Conservation (phyloP, 2,797 vertebrate species). For the Periophthalmus magnuspinnatus region DNA sequence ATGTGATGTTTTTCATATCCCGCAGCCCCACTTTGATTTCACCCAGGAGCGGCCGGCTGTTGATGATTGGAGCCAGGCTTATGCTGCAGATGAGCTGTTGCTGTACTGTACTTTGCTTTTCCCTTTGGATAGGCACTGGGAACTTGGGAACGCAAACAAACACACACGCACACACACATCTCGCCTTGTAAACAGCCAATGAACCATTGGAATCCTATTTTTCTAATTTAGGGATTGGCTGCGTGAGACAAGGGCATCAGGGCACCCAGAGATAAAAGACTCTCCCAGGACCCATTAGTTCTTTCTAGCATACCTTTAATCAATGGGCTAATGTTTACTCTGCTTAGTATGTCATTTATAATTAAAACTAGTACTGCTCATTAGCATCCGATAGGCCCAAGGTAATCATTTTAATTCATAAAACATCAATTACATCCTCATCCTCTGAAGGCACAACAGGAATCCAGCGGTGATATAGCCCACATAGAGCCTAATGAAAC, state of each 20-base stretch:
- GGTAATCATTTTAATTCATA: slow-evolving; percentile 75
- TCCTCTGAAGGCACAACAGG: slow-evolving; percentile 43
- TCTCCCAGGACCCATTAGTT: slow-evolving; percentile 76
- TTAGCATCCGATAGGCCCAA: slow-evolving; percentile 65
- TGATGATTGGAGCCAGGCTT: slow-evolving; percentile 26
- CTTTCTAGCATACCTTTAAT: slow-evolving; percentile 73
- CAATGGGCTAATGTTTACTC: slow-evolving; percentile 78
- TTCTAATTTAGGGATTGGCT: slow-evolving; percentile 77
- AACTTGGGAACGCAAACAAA: slow-evolving; percentile 41
- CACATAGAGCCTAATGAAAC: slow-evolving; percentile 60
- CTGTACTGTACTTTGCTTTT: slow-evolving; percentile 48
- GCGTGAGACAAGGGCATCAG: slow-evolving; percentile 72
- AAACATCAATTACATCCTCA: slow-evolving; percentile 70
- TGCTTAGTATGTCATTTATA: slow-evolving; percentile 76
- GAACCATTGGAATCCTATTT: slow-evolving; percentile 74
- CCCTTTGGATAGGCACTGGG: slow-evolving; percentile 60
- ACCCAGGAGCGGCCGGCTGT: slow-evolving; percentile 15
- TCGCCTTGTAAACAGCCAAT: slow-evolving; percentile 72
- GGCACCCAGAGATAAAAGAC: slow-evolving; percentile 69
- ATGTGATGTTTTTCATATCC: neutral
- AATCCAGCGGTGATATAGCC: slow-evolving; percentile 48
- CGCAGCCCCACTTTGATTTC: slow-evolving; percentile 13
- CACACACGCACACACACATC: slow-evolving; percentile 47
- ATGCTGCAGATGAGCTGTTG: slow-evolving; percentile 27
- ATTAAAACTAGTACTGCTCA: slow-evolving; percentile 75